Evolutionary conservation across 2,888 invertebrate species (phyloP), one percentile per base, ranked within the genome.

Genomic region (Ypsolopha scabrella): DNA sequence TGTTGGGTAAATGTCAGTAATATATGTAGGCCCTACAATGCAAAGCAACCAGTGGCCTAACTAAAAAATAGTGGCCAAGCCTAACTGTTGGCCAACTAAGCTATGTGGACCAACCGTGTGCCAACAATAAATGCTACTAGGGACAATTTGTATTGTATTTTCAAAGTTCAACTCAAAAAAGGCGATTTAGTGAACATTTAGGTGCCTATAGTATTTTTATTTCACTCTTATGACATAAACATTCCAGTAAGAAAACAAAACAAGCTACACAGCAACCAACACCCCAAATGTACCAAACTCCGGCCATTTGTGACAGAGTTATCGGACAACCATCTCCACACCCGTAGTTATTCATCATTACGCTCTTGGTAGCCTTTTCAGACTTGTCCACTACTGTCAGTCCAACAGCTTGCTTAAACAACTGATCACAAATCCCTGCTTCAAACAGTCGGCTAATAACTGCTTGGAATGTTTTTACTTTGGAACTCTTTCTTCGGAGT

Each of bases 291-390:
- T 73, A 80, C 53, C 78, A 71, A 0, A 61, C 64, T 6, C 80
- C 79, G 1, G 68, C 70, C 1, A 66, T 57, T 53, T 80, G 75
- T 0, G 48, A 38, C 13, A 78, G 47, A 1, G 72, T 70, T 10
- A 85, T 75, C 6, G 60, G 59, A 52, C 85, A 83, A 0, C 83
- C 83, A 2, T 57, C 50, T 35, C 63, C 62, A 50, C 83, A 85
- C 38, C 68, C 72, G 50, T 82, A 81, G 51, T 77, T 75, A 36
- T 68, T 72, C 0, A 61, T 58, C 48, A 71, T 50, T 34, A 72
- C 69, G 51, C 75, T 80, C 41, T 65, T 60, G 36, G 59, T 63
- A 1, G 64, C 70, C 41, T 54, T 67, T 2, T 58, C 55, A 1
- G 79, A 70, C 58, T 69, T 76, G 6, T 64, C 65, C 2, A 70